Evolutionary conservation across 1,140 invertebrate genomes (phyloP).

Genomic region (Heliothis subflexa): DNA sequence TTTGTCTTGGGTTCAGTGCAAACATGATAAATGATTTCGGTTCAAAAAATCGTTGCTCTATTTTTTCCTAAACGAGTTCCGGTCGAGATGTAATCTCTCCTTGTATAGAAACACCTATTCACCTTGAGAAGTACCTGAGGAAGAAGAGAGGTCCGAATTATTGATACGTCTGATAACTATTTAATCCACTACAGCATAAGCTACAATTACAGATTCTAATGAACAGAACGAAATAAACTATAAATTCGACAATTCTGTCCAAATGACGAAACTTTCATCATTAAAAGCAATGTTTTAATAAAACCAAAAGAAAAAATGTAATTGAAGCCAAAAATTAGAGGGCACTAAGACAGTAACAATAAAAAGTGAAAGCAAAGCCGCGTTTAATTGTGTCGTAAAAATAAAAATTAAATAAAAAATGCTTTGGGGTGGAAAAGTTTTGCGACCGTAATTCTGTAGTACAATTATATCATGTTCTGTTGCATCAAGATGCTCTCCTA

Average conservation of each 20-base stretch:
- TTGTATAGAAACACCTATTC: conserved; percentile 83
- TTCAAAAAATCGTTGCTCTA: conserved; percentile 81
- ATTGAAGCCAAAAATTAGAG: conserved; percentile 85
- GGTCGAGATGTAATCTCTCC: conserved; percentile 77
- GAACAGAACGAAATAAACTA: conserved; percentile 10
- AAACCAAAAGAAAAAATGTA: conserved; percentile 77
- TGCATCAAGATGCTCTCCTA: conserved; percentile 72
- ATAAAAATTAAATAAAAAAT: conserved; percentile 86
- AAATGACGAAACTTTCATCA: conserved; percentile 56
- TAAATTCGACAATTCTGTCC: conserved; percentile 25
- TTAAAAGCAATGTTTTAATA: conserved; percentile 83
- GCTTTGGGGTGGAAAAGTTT: conserved; percentile 81
- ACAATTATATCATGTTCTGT: conserved; percentile 80
- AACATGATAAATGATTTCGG: conserved; percentile 85
- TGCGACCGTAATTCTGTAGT: conserved; percentile 73
- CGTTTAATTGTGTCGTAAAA: conserved; percentile 85
- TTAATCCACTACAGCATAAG: conserved; percentile 12
- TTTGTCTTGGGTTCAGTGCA: conserved; percentile 84
- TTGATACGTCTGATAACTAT: conserved; percentile 49
- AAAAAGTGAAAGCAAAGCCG: conserved; percentile 84
- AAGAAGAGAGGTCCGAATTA: conserved; percentile 77
- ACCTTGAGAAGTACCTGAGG: conserved; percentile 86
- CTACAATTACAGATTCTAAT: conserved; percentile 6
- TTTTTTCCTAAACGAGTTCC: conserved; percentile 83
- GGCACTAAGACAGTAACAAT: conserved; percentile 84